Evolutionary conservation across 2,888 invertebrate genomes (phyloP), one percentile per base, ranked within the genome.

Genomic region (Aethes cnicana): DNA sequence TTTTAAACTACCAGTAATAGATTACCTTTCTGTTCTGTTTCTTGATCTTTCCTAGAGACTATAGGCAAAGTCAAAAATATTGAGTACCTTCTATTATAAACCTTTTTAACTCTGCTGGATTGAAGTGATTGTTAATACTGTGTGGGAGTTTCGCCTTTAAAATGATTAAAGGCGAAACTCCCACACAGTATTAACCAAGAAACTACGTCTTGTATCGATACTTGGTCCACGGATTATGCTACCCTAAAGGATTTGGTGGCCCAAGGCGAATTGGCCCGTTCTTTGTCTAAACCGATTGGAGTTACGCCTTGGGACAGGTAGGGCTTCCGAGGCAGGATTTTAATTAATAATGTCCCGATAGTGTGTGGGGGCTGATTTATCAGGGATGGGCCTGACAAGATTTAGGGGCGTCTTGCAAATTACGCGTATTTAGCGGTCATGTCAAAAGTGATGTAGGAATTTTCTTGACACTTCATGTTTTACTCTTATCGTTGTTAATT

Each of bases 291-390:
- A 68, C 74, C 72, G 74, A 77, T 76, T 69, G 74, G 70, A 62
- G 61, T 58, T 58, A 58, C 71, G 71, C 77, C 76, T 74, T 70
- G 84, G 85, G 86, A 83, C 83, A 85, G 84, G 84, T 84, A 81
- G 74, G 80, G 80, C 75, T 79, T 81, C 79, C 77, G 78, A 73
- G 60, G 63, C 65, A 62, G 73, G 81, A 76, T 82, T 85, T 87
- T 87, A 87, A 88, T 88, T 87, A 88, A 83, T 85, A 81, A 87
- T 84, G 79, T 76, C 78, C 77, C 81, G 77, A 84, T 87, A 82
- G 68, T 70, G 64, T 64, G 64, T 59, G 61, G 62, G 39, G 68
- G 67, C 74, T 77, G 79, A 80, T 81, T 75, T 76, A 75, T 57
- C 44, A 52, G 41, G 47, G 55, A 60, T 53, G 54, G 60, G 52